Evolutionary conservation across 2,797 vertebrate species (phyloP).

Genomic region (Leptodactylus fallax): DNA sequence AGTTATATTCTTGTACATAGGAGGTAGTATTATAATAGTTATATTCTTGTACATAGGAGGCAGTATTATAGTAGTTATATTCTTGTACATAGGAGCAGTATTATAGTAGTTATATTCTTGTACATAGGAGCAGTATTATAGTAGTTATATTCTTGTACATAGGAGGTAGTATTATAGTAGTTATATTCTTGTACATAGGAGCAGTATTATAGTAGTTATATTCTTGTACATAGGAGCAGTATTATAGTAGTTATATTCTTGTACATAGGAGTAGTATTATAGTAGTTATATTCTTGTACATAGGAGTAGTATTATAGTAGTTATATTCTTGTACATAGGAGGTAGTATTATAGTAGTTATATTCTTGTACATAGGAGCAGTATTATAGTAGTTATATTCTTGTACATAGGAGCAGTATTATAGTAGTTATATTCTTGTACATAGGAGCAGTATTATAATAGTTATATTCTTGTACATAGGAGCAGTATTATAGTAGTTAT

Average conservation of each 20-base stretch:
- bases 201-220: no score
- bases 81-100: not conserved
- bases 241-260: conserved; percentile 11
- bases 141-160: conserved; percentile 9
- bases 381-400: conserved; percentile 11
- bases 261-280: not conserved
- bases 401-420: not conserved
- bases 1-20: no score
- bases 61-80: conserved; percentile 10
- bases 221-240: not conserved
- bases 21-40: no score
- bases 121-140: conserved; percentile 1
- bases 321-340: no score
- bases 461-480: no score
- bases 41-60: no score
- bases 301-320: no score
- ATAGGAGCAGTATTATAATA: no score
- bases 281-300: no score
- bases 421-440: no score
- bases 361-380: conserved; percentile 8
- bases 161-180: not conserved
- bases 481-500: no score
- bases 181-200: conserved; percentile 6
- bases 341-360: conserved; percentile 10
- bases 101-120: conserved; percentile 7